Base-by-base conservation (phyloP, 2,888 invertebrate genomes). In the Shargacucullia verbasci region DNA sequence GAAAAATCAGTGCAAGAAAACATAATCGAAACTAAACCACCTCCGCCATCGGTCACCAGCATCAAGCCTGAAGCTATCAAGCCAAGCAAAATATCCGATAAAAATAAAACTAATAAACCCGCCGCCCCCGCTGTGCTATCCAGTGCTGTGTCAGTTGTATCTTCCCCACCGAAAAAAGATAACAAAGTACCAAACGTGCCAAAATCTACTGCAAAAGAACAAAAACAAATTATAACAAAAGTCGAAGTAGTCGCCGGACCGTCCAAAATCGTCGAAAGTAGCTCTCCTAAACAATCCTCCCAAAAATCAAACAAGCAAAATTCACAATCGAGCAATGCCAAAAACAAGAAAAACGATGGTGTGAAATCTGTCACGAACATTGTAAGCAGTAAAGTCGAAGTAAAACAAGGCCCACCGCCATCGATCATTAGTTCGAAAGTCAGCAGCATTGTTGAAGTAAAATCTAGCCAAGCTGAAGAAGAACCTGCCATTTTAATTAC, bases 401-500 rank as follows among this genome's bases (percentile, higher is more conserved):
- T 94, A 27, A 94, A 94, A 74, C 91, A 94, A 81, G 90, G 84
- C 15, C 81, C 89, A 27, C 79, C 88, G 15, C 82, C 83, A 6
- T 82, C 89, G 5, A 75, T 87, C 25, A 73, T 87, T n/a, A 86
- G 80, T 64, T 83, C 91, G 2, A 92, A 95, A 73, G 76, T 95
- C 38, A 95, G 95, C 27, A 95, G 95, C 69, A 86, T 95, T 43
- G 92, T 95, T 37, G 95, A 96, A 86, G 87, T 95, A 15, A 92
- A 94, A 73, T 90, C 94, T 1, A 85, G 88, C 70, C 81, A 86
- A 76, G 59, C 74, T 35, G 87, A 91, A 38, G 95, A 95, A 46
- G 95, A 95, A 71, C 95, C 96, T 59, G 95, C 96, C 12, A 94
- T 95, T 39, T 86, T 95, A 44, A 92, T 95, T 25, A 91, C 95